Evolutionary conservation across 2,113 vertebrate genomes (phyloP).

Genomic region (Actenoides hombroni): DNA sequence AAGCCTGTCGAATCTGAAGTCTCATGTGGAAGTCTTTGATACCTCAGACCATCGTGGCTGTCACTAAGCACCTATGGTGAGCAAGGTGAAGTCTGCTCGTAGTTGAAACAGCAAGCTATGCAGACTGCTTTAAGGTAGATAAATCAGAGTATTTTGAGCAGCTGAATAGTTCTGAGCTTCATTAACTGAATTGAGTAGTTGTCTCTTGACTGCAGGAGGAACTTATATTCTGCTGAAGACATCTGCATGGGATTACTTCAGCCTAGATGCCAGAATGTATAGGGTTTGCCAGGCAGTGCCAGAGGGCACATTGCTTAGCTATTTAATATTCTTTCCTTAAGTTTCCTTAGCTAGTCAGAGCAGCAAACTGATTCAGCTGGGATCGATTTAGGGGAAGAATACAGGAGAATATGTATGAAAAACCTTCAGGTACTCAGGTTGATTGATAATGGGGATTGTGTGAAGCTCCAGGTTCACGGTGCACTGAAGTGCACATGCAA

Average conservation of each 20-base stretch:
- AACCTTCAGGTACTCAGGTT: background rate
- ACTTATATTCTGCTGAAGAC: background rate
- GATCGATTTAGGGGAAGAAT: background rate
- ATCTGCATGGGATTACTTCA: background rate
- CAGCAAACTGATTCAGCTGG: background rate
- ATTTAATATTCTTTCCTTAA: background rate
- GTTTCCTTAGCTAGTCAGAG: background rate
- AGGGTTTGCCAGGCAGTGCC: background rate
- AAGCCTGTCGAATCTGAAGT: background rate
- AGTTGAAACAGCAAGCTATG: background rate
- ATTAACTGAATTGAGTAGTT: background rate
- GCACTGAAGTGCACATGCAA: background rate
- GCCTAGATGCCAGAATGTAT: background rate
- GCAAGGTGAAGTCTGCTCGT: background rate
- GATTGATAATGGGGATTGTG: background rate
- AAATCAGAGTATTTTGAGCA: background rate
- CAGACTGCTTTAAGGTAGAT: background rate
- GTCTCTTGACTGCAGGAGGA: background rate
- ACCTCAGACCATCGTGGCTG: background rate
- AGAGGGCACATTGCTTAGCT: background rate
- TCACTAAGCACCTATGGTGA: background rate
- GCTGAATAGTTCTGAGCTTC: background rate
- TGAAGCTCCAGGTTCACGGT: background rate
- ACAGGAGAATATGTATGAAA: background rate
- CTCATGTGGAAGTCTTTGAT: background rate